Evolutionary conservation across 2,113 vertebrate genomes (phyloP).

Genomic region (Crotalus viridis): DNA sequence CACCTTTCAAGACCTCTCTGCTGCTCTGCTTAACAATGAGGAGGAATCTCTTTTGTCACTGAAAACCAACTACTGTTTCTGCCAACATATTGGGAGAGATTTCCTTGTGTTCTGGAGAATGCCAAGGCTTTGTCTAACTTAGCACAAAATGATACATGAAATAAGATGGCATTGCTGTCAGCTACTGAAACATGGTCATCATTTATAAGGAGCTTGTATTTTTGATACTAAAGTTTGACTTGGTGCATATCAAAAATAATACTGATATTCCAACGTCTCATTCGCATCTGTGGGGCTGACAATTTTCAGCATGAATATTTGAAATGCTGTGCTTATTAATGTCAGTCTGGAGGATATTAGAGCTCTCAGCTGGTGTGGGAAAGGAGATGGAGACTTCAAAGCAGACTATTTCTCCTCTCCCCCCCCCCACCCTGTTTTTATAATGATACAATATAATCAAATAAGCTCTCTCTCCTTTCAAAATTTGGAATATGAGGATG

Average conservation of each 20-base stretch:
- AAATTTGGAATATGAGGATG: background rate
- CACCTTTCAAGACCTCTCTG: conserved; percentile 28
- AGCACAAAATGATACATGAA: conserved; percentile 11
- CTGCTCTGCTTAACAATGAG: conserved; percentile 1
- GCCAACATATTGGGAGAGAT: conserved; percentile 12
- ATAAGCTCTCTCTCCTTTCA: background rate
- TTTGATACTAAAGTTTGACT: background rate
- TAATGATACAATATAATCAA: background rate
- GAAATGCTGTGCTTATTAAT: background rate
- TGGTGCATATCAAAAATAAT: conserved; percentile 36
- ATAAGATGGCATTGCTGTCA: conserved; percentile 8
- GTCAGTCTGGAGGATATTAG: conserved; percentile 18
- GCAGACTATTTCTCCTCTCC: background rate
- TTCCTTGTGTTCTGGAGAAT: background rate
- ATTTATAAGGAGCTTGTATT: conserved; percentile 13
- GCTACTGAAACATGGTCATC: background rate
- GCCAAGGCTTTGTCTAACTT: conserved; percentile 9
- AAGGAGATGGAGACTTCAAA: background rate
- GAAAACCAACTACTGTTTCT: conserved; percentile 10
- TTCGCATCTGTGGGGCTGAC: background rate
- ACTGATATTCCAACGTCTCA: background rate
- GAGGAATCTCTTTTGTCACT: conserved; percentile 6
- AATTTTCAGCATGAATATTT: background rate
- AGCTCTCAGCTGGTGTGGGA: background rate
- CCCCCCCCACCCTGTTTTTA: background rate